phyloP scores from a whole-genome alignment of 2,113 vertebrate genomes.

The Taurulus bubalis region DNA sequence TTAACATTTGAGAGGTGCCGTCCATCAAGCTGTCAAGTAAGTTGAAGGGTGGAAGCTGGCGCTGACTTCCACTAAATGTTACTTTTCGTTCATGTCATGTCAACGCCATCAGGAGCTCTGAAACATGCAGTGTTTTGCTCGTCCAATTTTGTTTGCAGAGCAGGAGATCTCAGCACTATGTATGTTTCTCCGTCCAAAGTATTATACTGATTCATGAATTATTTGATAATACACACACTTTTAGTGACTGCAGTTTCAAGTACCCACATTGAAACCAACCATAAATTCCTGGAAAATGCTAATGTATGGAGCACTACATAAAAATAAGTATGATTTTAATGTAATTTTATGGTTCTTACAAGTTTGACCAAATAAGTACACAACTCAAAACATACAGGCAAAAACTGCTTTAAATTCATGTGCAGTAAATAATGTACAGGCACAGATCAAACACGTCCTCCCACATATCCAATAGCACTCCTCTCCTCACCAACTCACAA shows the following conservation, averaged over 20 bases:
- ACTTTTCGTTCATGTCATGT: background rate
- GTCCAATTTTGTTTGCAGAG: background rate
- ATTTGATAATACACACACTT: background rate
- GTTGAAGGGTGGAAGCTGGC: background rate
- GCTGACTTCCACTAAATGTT: background rate
- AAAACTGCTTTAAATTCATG: background rate
- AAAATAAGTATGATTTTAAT: background rate
- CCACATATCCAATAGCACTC: constrained; percentile 5
- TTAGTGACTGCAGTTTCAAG: background rate
- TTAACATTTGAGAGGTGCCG: too few relatives aligned
- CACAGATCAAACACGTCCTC: constrained; percentile 9
- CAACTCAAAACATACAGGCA: background rate
- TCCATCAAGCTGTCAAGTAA: background rate
- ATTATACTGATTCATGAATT: background rate
- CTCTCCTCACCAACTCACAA: constrained; percentile 8
- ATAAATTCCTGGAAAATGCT: background rate
- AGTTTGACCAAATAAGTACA: background rate
- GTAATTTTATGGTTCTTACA: background rate
- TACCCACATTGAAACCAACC: background rate
- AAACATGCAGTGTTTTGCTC: background rate
- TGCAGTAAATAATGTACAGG: background rate
- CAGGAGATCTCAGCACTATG: too few relatives aligned
- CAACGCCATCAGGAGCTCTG: background rate
- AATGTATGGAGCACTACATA: background rate
- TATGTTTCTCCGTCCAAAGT: background rate